These are phyloP conservation scores for Mustela nigripes DNA, from an alignment of 2,113 vertebrate species.

Conservation along the genomic window DNA sequence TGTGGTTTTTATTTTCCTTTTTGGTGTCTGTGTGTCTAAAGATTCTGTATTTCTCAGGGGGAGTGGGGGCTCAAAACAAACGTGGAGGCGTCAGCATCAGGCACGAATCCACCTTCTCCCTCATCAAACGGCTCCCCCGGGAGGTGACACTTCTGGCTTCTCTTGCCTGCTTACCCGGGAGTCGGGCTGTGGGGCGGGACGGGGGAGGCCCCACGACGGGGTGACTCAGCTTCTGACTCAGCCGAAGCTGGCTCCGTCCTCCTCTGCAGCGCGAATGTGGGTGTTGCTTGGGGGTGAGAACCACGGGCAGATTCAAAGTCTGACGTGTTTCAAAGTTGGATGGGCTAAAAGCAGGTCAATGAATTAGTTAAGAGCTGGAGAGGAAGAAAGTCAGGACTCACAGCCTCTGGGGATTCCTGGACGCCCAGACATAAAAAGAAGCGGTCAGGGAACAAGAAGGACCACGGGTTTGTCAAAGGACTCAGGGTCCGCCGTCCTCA, in stretches of 20 bases:
- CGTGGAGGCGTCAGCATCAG: background rate
- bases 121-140: background rate
- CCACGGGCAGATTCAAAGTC: background rate
- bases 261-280: too few relatives aligned
- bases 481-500: background rate
- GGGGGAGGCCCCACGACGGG: background rate
- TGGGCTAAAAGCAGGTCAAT: background rate
- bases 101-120: background rate
- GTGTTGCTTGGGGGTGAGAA: background rate
- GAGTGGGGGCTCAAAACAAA: background rate
- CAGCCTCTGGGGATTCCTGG: background rate
- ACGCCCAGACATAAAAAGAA: background rate
- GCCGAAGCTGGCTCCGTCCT: fast-evolving
- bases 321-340: background rate
- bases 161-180: background rate
- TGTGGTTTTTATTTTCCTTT: background rate
- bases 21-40: background rate
- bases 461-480: too few relatives aligned
- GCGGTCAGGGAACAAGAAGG: background rate
- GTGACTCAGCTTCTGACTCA: background rate
- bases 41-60: background rate
- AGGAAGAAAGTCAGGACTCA: background rate
- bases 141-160: background rate
- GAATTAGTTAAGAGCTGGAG: background rate
- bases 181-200: fast-evolving